Evolutionary conservation across 2,888 invertebrate species (phyloP).

Genomic region (Xestia ashworthii): DNA sequence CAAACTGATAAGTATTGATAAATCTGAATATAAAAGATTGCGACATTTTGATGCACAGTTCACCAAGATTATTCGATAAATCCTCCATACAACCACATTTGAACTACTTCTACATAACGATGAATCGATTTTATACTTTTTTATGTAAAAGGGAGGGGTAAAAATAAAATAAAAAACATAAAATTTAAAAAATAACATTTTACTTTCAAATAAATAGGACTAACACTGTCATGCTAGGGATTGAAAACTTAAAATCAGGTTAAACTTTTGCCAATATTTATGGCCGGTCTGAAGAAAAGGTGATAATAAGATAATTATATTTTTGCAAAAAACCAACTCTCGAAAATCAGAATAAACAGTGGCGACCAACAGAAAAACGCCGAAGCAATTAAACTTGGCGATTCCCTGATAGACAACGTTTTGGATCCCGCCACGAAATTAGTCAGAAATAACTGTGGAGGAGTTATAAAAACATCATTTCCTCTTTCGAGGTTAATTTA

Average conservation of each 20-base stretch:
- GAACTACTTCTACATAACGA: slow-evolving; percentile 22
- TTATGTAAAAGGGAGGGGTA: slow-evolving; percentile 39
- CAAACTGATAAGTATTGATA: no score
- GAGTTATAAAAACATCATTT: not conserved
- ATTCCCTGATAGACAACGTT: not conserved
- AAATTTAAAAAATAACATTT: slow-evolving; percentile 80
- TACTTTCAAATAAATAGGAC: slow-evolving; percentile 82
- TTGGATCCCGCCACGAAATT: not conserved
- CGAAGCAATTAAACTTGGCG: not conserved
- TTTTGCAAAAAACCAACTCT: not conserved
- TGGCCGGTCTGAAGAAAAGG: not conserved
- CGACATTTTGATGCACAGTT: slow-evolving; percentile 31
- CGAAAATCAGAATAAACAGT: not conserved
- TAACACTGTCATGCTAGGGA: slow-evolving; percentile 71
- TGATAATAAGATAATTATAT: no score
- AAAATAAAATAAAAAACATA: slow-evolving; percentile 73
- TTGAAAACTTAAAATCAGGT: slow-evolving; percentile 56
- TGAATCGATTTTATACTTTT: not conserved
- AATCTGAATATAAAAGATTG: not conserved
- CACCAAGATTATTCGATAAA: slow-evolving; percentile 7
- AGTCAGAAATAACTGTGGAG: not conserved
- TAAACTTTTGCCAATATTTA: not conserved
- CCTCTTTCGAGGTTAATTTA: not conserved
- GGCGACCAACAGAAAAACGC: not conserved
- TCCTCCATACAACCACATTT: slow-evolving; percentile 6